phyloP scores from a whole-genome alignment of 2,888 invertebrate genomes.

The Stenoptilia bipunctidactyla region DNA sequence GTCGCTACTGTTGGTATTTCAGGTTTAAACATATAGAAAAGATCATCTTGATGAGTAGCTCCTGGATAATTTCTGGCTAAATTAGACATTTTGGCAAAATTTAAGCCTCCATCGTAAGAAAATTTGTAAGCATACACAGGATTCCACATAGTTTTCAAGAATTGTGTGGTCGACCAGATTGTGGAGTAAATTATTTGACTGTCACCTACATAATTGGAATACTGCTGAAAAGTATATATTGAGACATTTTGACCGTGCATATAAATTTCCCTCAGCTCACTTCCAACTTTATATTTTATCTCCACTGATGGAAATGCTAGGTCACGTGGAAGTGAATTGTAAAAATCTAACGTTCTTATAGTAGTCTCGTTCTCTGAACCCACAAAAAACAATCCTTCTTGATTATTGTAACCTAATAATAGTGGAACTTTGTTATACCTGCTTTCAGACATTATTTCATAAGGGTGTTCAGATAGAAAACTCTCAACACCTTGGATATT shows the following conservation, averaged over 20 bases:
- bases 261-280: constrained; percentile 43
- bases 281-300: constrained; percentile 28
- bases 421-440: constrained; percentile 41
- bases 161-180: constrained; percentile 31
- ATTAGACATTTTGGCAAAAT: constrained; percentile 35
- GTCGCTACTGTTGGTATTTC: constrained; percentile 23
- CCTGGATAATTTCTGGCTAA: constrained; percentile 36
- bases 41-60: constrained; percentile 56
- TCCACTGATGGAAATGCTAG: constrained; percentile 29
- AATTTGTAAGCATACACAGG: constrained; percentile 45
- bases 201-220: constrained; percentile 47
- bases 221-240: constrained; percentile 37
- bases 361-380: constrained; percentile 54
- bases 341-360: constrained; percentile 32
- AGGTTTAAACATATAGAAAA: constrained; percentile 52
- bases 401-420: constrained; percentile 47
- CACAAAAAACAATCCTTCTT: constrained; percentile 49
- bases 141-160: constrained; percentile 26
- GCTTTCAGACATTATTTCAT: constrained; percentile 34
- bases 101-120: constrained; percentile 44
- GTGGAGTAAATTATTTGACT: constrained; percentile 41
- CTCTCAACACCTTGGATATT: constrained; percentile 24
- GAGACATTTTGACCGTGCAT: constrained; percentile 41
- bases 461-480: constrained; percentile 42
- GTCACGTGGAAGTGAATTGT: constrained; percentile 42